Evolutionary conservation across 2,888 invertebrate species (phyloP).

Genomic region (Notocelia uddmanniana): DNA sequence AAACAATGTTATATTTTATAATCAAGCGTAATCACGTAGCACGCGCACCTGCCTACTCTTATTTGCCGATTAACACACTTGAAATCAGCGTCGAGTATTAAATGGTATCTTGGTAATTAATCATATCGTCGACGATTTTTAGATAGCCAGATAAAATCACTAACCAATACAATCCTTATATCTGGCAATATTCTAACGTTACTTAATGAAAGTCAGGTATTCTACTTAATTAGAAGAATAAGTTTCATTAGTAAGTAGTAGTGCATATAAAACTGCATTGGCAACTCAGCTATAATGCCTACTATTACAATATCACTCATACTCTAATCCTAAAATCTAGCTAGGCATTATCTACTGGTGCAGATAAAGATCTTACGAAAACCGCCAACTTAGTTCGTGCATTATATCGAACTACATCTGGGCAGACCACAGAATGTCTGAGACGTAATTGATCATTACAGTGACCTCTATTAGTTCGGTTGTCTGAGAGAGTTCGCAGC

Average conservation of each 20-base stretch:
- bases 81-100: conserved; percentile 4
- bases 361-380: conserved; percentile 9
- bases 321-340: neutral
- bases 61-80: conserved; percentile 31
- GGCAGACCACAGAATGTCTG: neutral
- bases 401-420: neutral
- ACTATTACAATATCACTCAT: neutral
- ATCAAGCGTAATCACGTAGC: neutral
- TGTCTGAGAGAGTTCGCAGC: neutral
- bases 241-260: too few relatives aligned
- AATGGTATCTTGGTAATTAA: neutral
- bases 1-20: conserved; percentile 55
- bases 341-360: neutral
- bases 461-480: neutral
- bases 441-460: conserved; percentile 2
- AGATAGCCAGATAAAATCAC: conserved; percentile 17
- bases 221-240: neutral
- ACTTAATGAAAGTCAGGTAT: neutral
- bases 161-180: neutral
- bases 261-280: neutral
- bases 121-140: conserved; percentile 14
- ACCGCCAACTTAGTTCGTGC: neutral
- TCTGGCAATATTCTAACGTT: neutral
- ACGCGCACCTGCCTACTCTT: neutral
- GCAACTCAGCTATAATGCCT: neutral